Evolutionary conservation across 2,888 invertebrate species (phyloP).

Genomic region (Watsonalla binaria): DNA sequence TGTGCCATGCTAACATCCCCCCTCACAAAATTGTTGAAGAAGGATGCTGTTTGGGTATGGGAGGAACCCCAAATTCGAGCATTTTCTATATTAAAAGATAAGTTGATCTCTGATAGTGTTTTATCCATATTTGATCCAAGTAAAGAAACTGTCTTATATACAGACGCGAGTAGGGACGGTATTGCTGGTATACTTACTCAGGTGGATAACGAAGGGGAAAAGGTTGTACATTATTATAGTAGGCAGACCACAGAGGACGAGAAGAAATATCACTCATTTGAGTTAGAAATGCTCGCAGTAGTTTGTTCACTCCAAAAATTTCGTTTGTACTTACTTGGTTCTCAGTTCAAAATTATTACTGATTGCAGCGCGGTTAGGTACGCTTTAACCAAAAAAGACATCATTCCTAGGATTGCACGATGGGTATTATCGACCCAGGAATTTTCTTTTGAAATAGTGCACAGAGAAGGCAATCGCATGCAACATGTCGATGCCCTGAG

Average conservation of each 20-base stretch:
- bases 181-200: conserved; percentile 33
- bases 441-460: conserved; percentile 14
- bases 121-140: conserved; percentile 21
- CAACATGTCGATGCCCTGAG: conserved; percentile 19
- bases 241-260: conserved; percentile 35
- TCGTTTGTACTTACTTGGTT: conserved; percentile 29
- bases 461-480: conserved; percentile 16
- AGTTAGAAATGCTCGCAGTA: conserved; percentile 42
- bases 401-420: conserved; percentile 21
- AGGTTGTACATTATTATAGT: conserved; percentile 33
- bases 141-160: conserved; percentile 26
- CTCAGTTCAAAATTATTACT: conserved; percentile 16
- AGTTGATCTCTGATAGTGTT: conserved; percentile 8
- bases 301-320: conserved; percentile 29
- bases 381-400: conserved; percentile 24
- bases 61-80: conserved; percentile 5
- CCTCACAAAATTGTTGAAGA: conserved; percentile 21
- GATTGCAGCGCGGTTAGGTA: too few relatives aligned
- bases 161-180: conserved; percentile 37
- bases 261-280: conserved; percentile 36
- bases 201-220: conserved; percentile 14
- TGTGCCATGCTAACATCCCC: conserved; percentile 26
- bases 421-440: conserved; percentile 23
- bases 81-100: conserved; percentile 7
- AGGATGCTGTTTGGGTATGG: too few relatives aligned